A percentile compares a stretch with the other conserved stretches of the same genome.
phyloP scores from a whole-genome alignment of 1,140 invertebrate species.

The Dryas iulia region DNA sequence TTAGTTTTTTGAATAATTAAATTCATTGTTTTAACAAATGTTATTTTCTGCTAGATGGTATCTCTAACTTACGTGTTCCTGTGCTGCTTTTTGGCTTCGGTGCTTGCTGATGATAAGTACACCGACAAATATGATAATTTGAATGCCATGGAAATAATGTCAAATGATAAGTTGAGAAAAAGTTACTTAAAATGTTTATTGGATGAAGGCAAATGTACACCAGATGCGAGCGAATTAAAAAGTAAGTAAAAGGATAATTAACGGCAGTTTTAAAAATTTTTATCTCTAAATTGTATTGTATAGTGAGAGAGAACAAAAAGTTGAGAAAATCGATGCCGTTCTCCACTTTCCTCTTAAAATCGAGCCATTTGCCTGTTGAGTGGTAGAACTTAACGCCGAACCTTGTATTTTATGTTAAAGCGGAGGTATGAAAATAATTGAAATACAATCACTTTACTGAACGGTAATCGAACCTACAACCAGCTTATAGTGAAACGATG shows the following conservation, averaged over 20 bases:
- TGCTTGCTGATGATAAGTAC: conserved; percentile 81
- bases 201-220: conserved; percentile 84
- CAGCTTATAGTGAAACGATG: no score
- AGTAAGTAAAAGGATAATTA: conserved; percentile 77
- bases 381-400: no score
- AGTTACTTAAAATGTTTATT: conserved; percentile 86
- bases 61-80: neutral
- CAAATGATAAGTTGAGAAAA: conserved; percentile 83
- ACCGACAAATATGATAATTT: conserved; percentile 88
- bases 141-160: conserved; percentile 84
- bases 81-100: conserved; percentile 28
- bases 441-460: no score
- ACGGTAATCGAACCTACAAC: no score
- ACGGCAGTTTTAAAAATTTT: no score
- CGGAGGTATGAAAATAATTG: no score
- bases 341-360: no score
- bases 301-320: neutral
- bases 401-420: no score
- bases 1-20: neutral
- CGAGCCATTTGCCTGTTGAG: no score
- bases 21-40: neutral
- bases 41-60: neutral
- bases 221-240: conserved; percentile 87
- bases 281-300: no score
- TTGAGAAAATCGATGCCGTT: no score